Percentiles rank a stretch among this genome's conserved stretches.
Conservation (phyloP, 2,888 invertebrate genomes). For the Pachycephus smyrnensis region DNA sequence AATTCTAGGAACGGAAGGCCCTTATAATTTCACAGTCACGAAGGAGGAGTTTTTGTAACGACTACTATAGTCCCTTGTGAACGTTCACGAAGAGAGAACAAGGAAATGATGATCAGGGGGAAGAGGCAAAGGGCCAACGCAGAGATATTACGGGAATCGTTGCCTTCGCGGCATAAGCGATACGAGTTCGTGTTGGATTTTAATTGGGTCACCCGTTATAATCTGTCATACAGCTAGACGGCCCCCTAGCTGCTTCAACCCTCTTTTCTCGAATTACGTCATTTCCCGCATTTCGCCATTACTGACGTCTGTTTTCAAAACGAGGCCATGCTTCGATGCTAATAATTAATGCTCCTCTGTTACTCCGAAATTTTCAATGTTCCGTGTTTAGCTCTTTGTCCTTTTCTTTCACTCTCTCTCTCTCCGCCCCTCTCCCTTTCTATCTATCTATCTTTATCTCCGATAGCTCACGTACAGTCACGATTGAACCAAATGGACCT, state of each 20-base stretch:
- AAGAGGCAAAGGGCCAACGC: too few species aligned
- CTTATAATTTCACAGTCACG: too few species aligned
- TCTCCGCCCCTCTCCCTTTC: not conserved
- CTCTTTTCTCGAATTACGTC: slow-evolving; percentile 34
- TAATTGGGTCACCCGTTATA: slow-evolving; percentile 60
- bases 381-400: not conserved
- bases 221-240: slow-evolving; percentile 52
- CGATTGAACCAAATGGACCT: too few species aligned
- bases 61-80: too few species aligned
- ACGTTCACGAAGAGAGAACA: too few species aligned
- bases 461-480: too few species aligned
- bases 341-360: not conserved
- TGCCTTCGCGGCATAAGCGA: slow-evolving; percentile 5
- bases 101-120: too few species aligned
- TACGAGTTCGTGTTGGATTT: slow-evolving; percentile 36
- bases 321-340: slow-evolving; percentile 14
- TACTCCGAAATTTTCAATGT: not conserved
- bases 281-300: slow-evolving; percentile 18
- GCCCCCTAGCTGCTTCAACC: slow-evolving; percentile 45
- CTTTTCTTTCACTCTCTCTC: not conserved
- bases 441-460: too few species aligned
- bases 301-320: slow-evolving; percentile 24
- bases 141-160: not conserved
- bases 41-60: too few species aligned
- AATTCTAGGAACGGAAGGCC: too few species aligned